A percentile compares a stretch with the other conserved stretches of the same genome.
phyloP scores from a whole-genome alignment of 2,888 invertebrate species.

The Anoplius nigerrimus region DNA sequence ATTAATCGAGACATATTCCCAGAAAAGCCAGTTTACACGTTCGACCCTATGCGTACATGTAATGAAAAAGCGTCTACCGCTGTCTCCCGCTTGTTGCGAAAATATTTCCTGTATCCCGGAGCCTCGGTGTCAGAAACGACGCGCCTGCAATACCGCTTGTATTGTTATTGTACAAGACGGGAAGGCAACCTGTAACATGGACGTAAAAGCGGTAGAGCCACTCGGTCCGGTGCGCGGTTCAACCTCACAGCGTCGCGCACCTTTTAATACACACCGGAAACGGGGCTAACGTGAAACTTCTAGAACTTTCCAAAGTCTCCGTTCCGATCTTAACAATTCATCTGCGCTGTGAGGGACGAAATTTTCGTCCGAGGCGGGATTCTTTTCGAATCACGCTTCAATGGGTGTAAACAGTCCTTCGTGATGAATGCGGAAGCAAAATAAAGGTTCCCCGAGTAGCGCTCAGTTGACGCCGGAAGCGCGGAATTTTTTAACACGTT shows the following conservation, averaged over 20 bases:
- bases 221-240: constrained; percentile 46
- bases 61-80: too few relatives aligned
- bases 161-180: not conserved
- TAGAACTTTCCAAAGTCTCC: constrained; percentile 63
- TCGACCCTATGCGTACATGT: too few relatives aligned
- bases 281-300: constrained; percentile 65
- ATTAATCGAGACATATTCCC: too few relatives aligned
- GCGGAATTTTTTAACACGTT: constrained; percentile 52
- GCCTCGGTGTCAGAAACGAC: too few relatives aligned
- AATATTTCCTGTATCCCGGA: too few relatives aligned
- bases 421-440: constrained; percentile 24
- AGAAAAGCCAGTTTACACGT: too few relatives aligned
- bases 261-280: constrained; percentile 69
- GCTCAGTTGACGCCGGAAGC: constrained; percentile 50
- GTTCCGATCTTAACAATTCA: constrained; percentile 15
- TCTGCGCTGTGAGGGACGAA: too few relatives aligned
- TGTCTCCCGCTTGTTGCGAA: too few relatives aligned
- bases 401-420: not conserved
- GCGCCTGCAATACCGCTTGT: too few relatives aligned
- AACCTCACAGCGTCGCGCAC: constrained; percentile 61
- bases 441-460: constrained; percentile 31
- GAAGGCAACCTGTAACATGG: constrained; percentile 62
- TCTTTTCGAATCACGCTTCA: too few relatives aligned
- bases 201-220: constrained; percentile 49
- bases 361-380: too few relatives aligned